Conservation (phyloP, 2,113 vertebrate genomes). For the Ploceus nigricollis region DNA sequence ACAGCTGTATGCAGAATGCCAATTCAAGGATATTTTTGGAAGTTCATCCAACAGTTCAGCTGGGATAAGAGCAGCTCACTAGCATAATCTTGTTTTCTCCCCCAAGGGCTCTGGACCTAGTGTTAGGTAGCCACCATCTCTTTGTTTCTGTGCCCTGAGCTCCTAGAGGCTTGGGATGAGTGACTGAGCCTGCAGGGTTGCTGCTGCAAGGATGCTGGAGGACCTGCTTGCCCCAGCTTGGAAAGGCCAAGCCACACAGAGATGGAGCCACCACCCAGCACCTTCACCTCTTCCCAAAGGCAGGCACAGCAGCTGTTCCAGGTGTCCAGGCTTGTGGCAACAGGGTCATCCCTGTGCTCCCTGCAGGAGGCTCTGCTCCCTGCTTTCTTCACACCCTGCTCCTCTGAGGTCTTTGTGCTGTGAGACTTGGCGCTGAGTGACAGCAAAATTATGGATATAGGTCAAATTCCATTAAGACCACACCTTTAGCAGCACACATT, state of each 20-base stretch:
- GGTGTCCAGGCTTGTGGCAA: rapidly evolving
- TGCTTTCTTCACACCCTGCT: neutral
- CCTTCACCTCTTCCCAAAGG: neutral
- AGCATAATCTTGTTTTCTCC: neutral
- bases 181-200: neutral
- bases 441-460: conserved; percentile 52
- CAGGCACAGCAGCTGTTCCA: neutral
- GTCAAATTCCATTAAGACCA: conserved; percentile 51
- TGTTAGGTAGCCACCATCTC: neutral
- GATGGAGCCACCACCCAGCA: neutral
- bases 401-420: neutral
- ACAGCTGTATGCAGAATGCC: conserved; percentile 80
- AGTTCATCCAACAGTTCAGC: conserved; percentile 76
- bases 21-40: conserved; percentile 79
- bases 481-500: conserved; percentile 40
- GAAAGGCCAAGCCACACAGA: neutral
- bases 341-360: neutral
- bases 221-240: neutral
- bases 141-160: neutral
- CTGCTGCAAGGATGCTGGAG: neutral
- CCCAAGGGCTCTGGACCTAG: neutral
- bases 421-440: neutral
- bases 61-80: conserved; percentile 60
- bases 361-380: neutral
- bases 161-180: neutral